Evolutionary conservation across 2,113 vertebrate species (phyloP), one percentile per base, ranked within the genome.

Genomic region (Paradoxurus hermaphroditus): DNA sequence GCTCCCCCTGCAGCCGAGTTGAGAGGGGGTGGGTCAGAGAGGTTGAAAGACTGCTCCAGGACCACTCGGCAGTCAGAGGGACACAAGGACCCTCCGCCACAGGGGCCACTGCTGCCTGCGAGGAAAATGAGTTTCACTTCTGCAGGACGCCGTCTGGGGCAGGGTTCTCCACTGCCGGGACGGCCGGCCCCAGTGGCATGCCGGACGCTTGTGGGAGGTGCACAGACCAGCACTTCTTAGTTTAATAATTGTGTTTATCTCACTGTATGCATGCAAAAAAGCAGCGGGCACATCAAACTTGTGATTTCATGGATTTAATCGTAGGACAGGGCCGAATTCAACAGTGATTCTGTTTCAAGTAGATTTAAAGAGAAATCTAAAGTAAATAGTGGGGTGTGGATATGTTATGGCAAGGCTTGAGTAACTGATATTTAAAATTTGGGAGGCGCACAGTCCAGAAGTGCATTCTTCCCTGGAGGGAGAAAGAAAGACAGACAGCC

Each of bases 211-310:
- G 8, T 7, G 29, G 19, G 77, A 10, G 77, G 8, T 51, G 6
- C 49, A 39, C 5, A 21, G 5, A 77, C 15, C 12, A 12, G 21
- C 41, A 12, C 4, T 44, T 39, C 41, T 62, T 67, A 49, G 31
- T 63, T 82, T 9, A 49, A 9, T 46, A 31, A 65, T 44, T n/a
- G 31, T 39, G 12, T 49, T 77, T 12, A 39, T 67, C 31, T 68
- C 78, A 16, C 0, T 36, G 4, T 4, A 31, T 15, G 6, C 4
- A 10, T 27, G n/a, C 44, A 18, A 11, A 29, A n/a, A 27, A 67
- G 62, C n/a, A 36, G 21, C 1, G 3, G 62, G 62, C 44, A 53
- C 4, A 0, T 0, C 6, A 14, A 23, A 62, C 51, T n/a, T 23
- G 23, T 7, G 44, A 53, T 14, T 41, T 41, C 51, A 34, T 0